These are phyloP conservation scores for Achroia grisella DNA, from an alignment of 1,140 invertebrate species.

Conservation along the genomic window DNA sequence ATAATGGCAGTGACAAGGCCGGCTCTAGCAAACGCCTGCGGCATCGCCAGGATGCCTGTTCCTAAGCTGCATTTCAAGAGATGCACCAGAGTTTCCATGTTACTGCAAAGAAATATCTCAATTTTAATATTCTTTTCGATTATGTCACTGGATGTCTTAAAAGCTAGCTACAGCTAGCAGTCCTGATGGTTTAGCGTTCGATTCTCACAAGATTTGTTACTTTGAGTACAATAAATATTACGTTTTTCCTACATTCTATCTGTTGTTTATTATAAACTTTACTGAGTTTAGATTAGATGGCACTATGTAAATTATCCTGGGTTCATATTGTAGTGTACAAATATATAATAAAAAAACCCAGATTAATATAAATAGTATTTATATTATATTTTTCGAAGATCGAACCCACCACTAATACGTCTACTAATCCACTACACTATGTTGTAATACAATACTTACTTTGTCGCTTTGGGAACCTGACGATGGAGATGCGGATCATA, in stretches of 20 bases:
- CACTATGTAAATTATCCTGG: no score
- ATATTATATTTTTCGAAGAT: no score
- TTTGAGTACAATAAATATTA: constrained; percentile 9
- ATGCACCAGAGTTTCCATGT: constrained; percentile 80
- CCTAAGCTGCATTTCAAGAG: constrained; percentile 83
- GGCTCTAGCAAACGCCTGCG: constrained; percentile 81
- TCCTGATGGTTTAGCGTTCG: no score
- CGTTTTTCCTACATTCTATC: constrained; percentile 1
- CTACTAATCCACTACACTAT: no score
- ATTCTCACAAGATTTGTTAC: no score
- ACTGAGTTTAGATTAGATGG: no score
- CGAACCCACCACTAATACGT: no score
- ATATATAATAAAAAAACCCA: no score
- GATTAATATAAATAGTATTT: no score
- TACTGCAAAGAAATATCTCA: constrained; percentile 56
- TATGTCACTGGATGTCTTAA: no score
- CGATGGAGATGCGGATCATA: constrained; percentile 45
- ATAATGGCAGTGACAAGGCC: constrained; percentile 78
- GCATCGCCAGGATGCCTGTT: constrained; percentile 88
- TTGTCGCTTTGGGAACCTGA: constrained; percentile 26
- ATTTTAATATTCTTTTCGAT: not conserved
- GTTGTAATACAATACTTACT: constrained; percentile 14
- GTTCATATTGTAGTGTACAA: no score
- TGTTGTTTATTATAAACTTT: constrained; percentile 13
- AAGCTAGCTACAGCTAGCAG: no score